Percentiles rank a stretch among this genome's conserved stretches.
These are phyloP conservation scores for Oreochromis aureus DNA, from an alignment of 2,113 vertebrate species.

Conservation along the genomic window DNA sequence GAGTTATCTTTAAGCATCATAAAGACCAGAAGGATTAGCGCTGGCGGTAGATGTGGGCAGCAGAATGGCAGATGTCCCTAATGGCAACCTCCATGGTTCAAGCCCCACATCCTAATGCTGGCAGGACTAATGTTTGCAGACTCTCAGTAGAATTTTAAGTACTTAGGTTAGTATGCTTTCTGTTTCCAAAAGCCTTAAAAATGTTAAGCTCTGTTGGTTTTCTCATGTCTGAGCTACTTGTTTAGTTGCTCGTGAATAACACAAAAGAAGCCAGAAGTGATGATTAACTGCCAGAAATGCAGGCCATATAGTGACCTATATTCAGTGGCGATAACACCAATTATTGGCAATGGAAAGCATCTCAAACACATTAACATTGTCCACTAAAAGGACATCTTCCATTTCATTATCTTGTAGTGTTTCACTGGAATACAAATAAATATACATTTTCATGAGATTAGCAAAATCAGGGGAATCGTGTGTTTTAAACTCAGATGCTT, in stretches of 20 bases:
- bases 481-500: neutral
- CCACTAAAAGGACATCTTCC: neutral
- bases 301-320: neutral
- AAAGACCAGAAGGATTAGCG: neutral
- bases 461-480: neutral
- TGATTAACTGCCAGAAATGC: neutral
- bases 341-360: neutral
- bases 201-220: neutral
- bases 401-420: neutral
- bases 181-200: neutral
- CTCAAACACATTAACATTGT: neutral
- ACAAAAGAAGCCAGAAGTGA: neutral
- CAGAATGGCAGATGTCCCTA: neutral
- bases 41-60: neutral
- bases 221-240: neutral
- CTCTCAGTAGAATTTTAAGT: neutral
- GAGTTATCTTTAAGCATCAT: neutral
- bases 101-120: neutral
- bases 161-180: neutral
- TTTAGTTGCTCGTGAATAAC: neutral
- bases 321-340: neutral
- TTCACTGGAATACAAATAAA: neutral
- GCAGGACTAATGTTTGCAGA: neutral
- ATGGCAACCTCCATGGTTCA: neutral
- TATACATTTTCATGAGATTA: neutral